Base-by-base conservation (phyloP, 1,140 invertebrate genomes). In the Diabrotica virgifera region DNA sequence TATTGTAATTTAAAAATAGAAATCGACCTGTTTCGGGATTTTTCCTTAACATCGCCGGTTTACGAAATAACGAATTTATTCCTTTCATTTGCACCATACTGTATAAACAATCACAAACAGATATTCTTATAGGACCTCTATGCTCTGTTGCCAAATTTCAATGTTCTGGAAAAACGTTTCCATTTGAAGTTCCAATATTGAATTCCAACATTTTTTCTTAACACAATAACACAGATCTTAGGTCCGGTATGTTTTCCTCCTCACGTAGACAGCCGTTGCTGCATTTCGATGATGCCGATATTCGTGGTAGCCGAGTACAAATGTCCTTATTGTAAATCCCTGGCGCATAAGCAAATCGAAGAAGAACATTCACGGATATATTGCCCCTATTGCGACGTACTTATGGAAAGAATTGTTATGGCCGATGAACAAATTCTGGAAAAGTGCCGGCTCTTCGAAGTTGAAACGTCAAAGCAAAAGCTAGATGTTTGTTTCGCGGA, bases 361-460 rank as follows among this genome's bases (percentile, higher is more conserved):
- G 67, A 68, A n/a, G 71, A 74, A 55, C 53, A 62, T 35, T 59
- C 60, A 10, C 12, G 35, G 6, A 57, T 75, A n/a, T 62, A 65
- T 24, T 76, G 74, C 63, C 68, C 69, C 11, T 77, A 71, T 64
- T 77, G 76, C 66, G 73, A 77, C 62, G 63, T 74, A 36, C 69
- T 67, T 9, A 72, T 77, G 72, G 59, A 68, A 52, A 64, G 63
- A 58, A 58, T 70, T 14, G 62, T 51, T 58, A 59, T 68, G 5
- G 57, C 64, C 0, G 51, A 59, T 14, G 59, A 67, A 11, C 50
- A 60, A 7, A 36, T 64, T 37, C 51, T 63, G 24, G 46, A 54
- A 12, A 55, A 50, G 9, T 58, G 64, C 5, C 54, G 24, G 51
- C 13, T 63, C 5, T 66, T 65, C 37, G 50, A 50, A 11, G 51